Evolutionary conservation across 2,888 invertebrate species (phyloP), one percentile per base, ranked within the genome.

Genomic region (Pterostichus madidus): DNA sequence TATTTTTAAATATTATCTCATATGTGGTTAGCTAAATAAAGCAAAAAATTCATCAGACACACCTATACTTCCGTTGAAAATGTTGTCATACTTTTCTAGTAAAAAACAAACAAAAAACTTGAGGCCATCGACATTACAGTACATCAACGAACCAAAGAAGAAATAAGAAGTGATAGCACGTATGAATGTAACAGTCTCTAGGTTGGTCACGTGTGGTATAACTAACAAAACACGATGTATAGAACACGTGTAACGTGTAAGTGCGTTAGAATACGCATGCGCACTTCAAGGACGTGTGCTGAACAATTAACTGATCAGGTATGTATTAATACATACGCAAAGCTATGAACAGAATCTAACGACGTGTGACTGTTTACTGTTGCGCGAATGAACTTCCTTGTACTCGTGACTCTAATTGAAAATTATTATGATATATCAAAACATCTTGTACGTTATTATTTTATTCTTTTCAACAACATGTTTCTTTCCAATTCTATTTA

Each of bases 281-380:
- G 80, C 46, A 52, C 39, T 71, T 64, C 80, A 80, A 80, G 80
- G 80, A 80, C 80, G 80, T 80, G 80, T 59, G 52, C 13, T 31
- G 80, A 80, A 80, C 80, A 80, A 68, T 68, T 68, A 80, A 80
- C 80, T 17, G 64, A 80, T 52, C 80, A 79, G 61, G 79, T 46
- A 64, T 46, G 79, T 46, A 64, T 64, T 79, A 79, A 61, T 76
- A 13, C 49, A 49, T 79, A 75, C 75, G 75, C 75, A 15, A 52
- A 75, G 75, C 35, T 75, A 75, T 75, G 75, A 11, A 32, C 32
- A 75, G 49, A 75, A 75, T 75, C 52, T 31, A 75, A 4, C 52
- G 49, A 52, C 31, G 49, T 75, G 49, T 75, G 75, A 52, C 53
- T 75, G 52, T 49, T 75, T 52, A 75, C 75, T 75, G 49, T 53